Conservation (phyloP, 2,113 vertebrate genomes). For the Myanophis thanlyinensis region DNA sequence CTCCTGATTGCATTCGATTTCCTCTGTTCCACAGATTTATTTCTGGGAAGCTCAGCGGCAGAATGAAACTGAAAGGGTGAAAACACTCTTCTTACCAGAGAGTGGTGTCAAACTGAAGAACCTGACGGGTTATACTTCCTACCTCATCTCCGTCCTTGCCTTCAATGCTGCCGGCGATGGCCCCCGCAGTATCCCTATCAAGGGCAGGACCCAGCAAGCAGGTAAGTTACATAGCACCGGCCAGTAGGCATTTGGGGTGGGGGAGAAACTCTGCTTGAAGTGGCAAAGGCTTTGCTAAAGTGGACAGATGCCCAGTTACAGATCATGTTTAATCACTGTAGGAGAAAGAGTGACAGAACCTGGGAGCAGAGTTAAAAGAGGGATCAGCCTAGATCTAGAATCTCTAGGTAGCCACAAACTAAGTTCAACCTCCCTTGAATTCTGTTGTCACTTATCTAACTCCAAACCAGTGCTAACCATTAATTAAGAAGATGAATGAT, state of each 20-base stretch:
- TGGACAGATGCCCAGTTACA: not conserved
- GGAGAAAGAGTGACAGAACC: not conserved
- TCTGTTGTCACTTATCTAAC: not conserved
- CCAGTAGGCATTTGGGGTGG: not conserved
- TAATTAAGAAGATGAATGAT: not conserved
- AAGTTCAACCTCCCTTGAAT: not conserved
- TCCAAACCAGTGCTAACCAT: not conserved
- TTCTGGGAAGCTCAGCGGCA: constrained; percentile 88
- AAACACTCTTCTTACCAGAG: constrained; percentile 91
- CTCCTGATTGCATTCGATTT: not conserved
- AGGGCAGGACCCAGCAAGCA: constrained; percentile 90
- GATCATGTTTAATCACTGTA: not conserved
- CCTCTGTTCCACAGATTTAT: constrained; percentile 77
- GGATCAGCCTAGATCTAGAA: not conserved
- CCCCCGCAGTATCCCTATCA: constrained; percentile 80
- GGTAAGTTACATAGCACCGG: constrained; percentile 65
- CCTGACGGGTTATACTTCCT: constrained; percentile 91
- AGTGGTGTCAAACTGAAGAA: constrained; percentile 90
- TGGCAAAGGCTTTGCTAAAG: not conserved
- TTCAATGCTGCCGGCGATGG: constrained; percentile 95
- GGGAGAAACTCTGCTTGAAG: not conserved
- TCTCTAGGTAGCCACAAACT: not conserved
- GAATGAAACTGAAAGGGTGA: constrained; percentile 82
- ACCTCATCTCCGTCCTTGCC: constrained; percentile 89
- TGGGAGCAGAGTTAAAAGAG: not conserved